Conservation (phyloP, 1,140 invertebrate genomes). For the Copidosoma floridanum region DNA sequence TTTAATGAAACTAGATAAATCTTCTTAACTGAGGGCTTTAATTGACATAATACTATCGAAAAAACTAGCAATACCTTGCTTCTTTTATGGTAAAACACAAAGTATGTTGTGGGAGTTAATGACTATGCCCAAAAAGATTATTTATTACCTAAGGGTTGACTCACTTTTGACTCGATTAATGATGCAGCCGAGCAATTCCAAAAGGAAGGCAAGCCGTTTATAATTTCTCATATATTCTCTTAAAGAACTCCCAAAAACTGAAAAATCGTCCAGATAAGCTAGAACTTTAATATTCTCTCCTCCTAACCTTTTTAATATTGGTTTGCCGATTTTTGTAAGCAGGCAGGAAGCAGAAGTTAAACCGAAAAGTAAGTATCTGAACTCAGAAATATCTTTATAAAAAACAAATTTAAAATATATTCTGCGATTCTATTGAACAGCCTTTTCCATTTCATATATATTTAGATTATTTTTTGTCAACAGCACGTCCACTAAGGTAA, state of each 20-base stretch:
- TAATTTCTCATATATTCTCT: neutral
- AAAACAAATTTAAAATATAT: too few species aligned
- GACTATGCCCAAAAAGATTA: slow-evolving; percentile 16
- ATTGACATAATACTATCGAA: neutral
- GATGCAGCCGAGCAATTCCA: slow-evolving; percentile 13
- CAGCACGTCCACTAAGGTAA: too few species aligned
- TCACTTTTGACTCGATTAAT: slow-evolving; percentile 18
- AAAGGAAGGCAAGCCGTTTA: neutral
- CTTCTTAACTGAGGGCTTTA: slow-evolving; percentile 10
- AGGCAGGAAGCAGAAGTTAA: slow-evolving; percentile 10
- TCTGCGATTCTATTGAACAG: too few species aligned
- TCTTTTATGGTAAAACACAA: neutral
- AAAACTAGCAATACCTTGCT: neutral
- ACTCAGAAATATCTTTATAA: too few species aligned
- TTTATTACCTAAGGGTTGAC: neutral
- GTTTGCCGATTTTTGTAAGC: slow-evolving; percentile 21
- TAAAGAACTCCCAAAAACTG: neutral
- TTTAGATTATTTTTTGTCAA: too few species aligned
- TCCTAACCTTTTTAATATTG: neutral
- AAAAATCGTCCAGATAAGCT: slow-evolving; percentile 15
- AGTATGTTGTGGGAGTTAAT: neutral
- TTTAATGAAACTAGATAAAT: slow-evolving; percentile 11
- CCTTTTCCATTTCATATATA: too few species aligned
- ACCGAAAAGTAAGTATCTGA: slow-evolving; percentile 13
- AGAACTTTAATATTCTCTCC: neutral